Evolutionary conservation across 2,113 vertebrate species (phyloP).

Genomic region (Sylvia atricapilla): DNA sequence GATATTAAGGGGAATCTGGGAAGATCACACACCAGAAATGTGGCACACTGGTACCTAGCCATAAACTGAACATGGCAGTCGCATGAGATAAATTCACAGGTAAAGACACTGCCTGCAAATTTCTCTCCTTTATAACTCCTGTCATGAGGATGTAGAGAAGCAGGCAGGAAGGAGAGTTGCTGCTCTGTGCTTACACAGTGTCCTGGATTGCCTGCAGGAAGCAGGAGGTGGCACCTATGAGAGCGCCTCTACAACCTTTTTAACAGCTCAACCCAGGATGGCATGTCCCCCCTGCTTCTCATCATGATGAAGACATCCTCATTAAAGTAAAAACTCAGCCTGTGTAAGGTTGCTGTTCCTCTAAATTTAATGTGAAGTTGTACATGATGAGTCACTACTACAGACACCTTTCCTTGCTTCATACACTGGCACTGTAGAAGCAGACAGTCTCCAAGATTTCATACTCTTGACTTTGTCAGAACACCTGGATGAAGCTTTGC

Average conservation of each 20-base stretch:
- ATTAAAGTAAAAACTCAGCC: not conserved
- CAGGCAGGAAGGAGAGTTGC: not conserved
- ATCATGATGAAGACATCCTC: not conserved
- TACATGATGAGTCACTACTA: not conserved
- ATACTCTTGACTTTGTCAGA: not conserved
- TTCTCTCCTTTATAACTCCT: not conserved
- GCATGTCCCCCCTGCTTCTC: accelerated
- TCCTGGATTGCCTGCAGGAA: not conserved
- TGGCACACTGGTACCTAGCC: not conserved
- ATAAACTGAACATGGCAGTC: not conserved
- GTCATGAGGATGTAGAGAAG: accelerated
- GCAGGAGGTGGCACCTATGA: not conserved
- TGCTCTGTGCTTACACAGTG: not conserved
- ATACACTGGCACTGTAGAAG: not conserved
- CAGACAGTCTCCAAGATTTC: not conserved
- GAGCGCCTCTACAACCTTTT: not conserved
- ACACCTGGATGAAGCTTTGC: not conserved
- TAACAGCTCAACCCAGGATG: not conserved
- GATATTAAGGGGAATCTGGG: not conserved
- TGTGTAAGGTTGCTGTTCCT: not conserved
- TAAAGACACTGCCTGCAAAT: not conserved
- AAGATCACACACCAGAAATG: not conserved
- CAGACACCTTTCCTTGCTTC: not conserved
- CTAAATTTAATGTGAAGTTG: not conserved
- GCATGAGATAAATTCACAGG: not conserved